phyloP scores from a whole-genome alignment of 2,113 vertebrate species.

The Epinephelus moara region DNA sequence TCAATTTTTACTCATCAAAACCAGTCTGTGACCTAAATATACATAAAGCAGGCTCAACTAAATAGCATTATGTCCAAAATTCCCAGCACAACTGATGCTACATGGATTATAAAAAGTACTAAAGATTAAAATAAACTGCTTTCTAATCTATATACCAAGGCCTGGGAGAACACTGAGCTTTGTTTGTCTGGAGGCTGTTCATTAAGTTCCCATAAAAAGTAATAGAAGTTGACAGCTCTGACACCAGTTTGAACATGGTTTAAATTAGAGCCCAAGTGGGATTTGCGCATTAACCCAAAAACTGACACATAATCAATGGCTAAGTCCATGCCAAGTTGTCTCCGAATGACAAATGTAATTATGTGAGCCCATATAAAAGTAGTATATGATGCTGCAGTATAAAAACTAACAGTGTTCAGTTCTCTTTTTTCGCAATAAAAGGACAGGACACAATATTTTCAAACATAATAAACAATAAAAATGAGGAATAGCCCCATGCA shows the following conservation, averaged over 20 bases:
- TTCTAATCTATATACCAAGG: background rate
- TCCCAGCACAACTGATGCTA: background rate
- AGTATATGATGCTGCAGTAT: background rate
- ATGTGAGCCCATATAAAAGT: background rate
- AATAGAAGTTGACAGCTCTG: slow-evolving; percentile 28
- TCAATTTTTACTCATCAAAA: background rate
- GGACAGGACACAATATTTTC: background rate
- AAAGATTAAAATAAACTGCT: slow-evolving; percentile 20
- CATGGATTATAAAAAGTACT: slow-evolving; percentile 8
- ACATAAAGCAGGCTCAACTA: slow-evolving; percentile 5
- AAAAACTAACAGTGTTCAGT: background rate
- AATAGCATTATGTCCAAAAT: slow-evolving; percentile 4
- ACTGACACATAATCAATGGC: slow-evolving; percentile 50
- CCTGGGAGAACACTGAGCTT: background rate
- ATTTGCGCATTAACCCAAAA: slow-evolving; percentile 22
- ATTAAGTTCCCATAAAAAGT: slow-evolving; percentile 46
- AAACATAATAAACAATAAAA: slow-evolving; percentile 1
- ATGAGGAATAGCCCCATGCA: background rate
- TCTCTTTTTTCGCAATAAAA: background rate
- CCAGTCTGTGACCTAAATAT: background rate
- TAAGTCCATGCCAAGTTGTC: background rate
- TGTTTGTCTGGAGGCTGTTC: slow-evolving; percentile 30
- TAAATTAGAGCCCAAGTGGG: slow-evolving; percentile 25
- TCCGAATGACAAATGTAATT: slow-evolving; percentile 22
- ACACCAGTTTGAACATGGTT: slow-evolving; percentile 28